These are phyloP conservation scores for Chouioia cunea DNA, from an alignment of 2,888 invertebrate species.

Conservation along the genomic window DNA sequence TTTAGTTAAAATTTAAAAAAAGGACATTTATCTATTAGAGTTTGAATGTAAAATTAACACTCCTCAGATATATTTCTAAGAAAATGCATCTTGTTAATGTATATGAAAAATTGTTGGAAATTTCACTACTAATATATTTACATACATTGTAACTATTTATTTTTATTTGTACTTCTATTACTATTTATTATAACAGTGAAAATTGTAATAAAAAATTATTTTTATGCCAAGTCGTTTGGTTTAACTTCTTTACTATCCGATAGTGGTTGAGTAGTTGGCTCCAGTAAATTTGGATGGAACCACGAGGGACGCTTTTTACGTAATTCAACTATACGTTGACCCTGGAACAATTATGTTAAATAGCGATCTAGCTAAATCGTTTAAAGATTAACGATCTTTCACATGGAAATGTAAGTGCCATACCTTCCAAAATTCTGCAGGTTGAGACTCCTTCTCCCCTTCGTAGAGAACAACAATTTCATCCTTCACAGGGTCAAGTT, in stretches of 20 bases:
- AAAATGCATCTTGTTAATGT: no score
- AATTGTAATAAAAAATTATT: slow-evolving; percentile 20
- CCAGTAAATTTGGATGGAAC: slow-evolving; percentile 88
- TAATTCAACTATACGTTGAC: slow-evolving; percentile 87
- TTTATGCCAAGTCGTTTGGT: slow-evolving; percentile 75
- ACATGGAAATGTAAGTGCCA: slow-evolving; percentile 17
- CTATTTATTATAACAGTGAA: slow-evolving; percentile 37
- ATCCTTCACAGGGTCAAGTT: slow-evolving; percentile 81
- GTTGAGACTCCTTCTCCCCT: slow-evolving; percentile 78
- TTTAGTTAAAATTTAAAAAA: neutral
- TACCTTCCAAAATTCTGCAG: slow-evolving; percentile 67
- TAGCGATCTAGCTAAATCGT: slow-evolving; percentile 14
- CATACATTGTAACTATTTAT: slow-evolving; percentile 23
- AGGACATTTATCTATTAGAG: neutral
- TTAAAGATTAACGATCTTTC: slow-evolving; percentile 4
- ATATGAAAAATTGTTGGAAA: neutral
- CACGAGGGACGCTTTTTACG: slow-evolving; percentile 87
- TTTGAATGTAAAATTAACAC: neutral
- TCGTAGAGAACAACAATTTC: slow-evolving; percentile 90
- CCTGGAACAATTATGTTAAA: slow-evolving; percentile 58
- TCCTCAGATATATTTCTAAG: no score
- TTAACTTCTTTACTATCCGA: slow-evolving; percentile 77
- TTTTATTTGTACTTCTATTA: no score
- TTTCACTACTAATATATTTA: neutral
- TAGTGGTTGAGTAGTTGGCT: slow-evolving; percentile 81